phyloP scores from a whole-genome alignment of 2,113 vertebrate species.

The Leucoraja erinaceus region DNA sequence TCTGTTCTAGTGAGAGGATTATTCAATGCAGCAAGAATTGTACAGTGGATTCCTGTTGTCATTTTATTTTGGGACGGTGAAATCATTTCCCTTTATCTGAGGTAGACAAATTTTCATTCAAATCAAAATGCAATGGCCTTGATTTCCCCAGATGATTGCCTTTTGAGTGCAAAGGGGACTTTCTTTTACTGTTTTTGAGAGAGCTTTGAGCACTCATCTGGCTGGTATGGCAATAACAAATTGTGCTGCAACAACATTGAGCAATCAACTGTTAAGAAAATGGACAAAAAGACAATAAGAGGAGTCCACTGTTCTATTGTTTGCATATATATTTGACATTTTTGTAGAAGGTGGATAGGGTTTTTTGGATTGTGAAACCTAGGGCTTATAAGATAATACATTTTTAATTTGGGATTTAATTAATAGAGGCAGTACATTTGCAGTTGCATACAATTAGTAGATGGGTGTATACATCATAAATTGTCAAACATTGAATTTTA shows the following conservation, averaged over 20 bases:
- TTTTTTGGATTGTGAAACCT: not conserved
- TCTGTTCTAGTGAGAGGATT: slow-evolving; percentile 51
- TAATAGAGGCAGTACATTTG: not conserved
- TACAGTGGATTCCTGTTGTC: slow-evolving; percentile 35
- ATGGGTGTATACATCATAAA: not conserved
- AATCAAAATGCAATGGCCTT: not conserved
- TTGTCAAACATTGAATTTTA: not conserved
- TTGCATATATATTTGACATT: not conserved
- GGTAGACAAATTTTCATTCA: not conserved
- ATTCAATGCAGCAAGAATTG: slow-evolving; percentile 36
- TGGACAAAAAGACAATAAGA: slow-evolving; percentile 24
- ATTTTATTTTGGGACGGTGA: slow-evolving; percentile 36
- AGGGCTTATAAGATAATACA: not conserved
- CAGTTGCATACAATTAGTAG: not conserved
- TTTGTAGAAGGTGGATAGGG: slow-evolving; percentile 34
- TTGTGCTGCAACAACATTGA: not conserved
- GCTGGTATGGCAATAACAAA: slow-evolving; percentile 3
- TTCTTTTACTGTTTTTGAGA: slow-evolving; percentile 1
- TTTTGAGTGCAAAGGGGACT: not conserved
- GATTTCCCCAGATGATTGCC: not conserved
- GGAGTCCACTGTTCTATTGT: slow-evolving; percentile 31
- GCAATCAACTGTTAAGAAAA: not conserved
- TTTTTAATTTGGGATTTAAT: not conserved
- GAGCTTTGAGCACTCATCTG: slow-evolving; percentile 26
- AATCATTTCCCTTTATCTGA: slow-evolving; percentile 40